phyloP scores from a whole-genome alignment of 2,888 invertebrate genomes.

The Trichopria drosophilae region DNA sequence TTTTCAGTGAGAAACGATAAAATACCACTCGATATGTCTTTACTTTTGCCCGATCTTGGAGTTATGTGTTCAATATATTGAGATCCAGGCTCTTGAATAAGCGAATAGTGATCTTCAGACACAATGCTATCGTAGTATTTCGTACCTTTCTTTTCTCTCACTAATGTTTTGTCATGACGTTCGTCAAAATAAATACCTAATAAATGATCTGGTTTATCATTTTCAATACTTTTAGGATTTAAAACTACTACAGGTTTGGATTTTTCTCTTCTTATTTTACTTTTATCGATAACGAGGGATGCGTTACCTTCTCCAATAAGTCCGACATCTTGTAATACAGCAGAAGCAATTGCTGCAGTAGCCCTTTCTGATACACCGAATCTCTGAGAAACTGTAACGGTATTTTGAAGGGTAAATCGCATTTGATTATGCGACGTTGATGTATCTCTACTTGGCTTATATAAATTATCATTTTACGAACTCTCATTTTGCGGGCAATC shows the following conservation, averaged over 20 bases:
- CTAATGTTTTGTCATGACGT: constrained; percentile 35
- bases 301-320: constrained; percentile 32
- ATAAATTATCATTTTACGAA: too few species aligned
- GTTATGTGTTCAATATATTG: constrained; percentile 10
- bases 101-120: constrained; percentile 15
- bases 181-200: constrained; percentile 35
- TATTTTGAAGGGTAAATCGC: constrained; percentile 6
- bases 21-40: constrained; percentile 3
- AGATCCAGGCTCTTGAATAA: constrained; percentile 10
- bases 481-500: too few species aligned
- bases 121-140: constrained; percentile 6
- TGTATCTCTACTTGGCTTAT: too few species aligned
- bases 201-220: constrained; percentile 8
- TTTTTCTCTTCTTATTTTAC: constrained; percentile 35
- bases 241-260: too few species aligned
- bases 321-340: constrained; percentile 31
- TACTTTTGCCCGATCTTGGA: constrained; percentile 3
- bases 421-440: too few species aligned
- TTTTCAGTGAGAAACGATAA: background rate
- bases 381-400: constrained; percentile 4
- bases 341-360: constrained; percentile 33
- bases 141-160: constrained; percentile 18
- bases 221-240: constrained; percentile 13
- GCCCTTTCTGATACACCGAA: constrained; percentile 23
- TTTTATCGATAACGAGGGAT: constrained; percentile 32